Evolutionary conservation across 2,797 vertebrate genomes (phyloP).

Genomic region (Bovichtus variegatus): DNA sequence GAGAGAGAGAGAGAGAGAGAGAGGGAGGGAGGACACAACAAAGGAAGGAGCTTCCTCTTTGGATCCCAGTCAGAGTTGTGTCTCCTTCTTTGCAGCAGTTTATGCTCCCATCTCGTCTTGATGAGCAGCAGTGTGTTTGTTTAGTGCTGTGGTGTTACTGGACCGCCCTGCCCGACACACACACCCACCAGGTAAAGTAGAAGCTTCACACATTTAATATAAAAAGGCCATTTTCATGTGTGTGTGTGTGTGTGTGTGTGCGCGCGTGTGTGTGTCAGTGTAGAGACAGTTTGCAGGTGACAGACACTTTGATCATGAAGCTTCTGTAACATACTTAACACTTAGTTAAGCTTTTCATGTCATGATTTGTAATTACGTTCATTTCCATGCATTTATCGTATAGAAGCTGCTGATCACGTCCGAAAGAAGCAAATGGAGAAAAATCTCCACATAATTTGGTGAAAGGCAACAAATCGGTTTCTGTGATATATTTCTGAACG

Average conservation of each 20-base stretch:
- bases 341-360: background rate
- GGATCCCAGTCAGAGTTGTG: constrained; percentile 27
- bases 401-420: background rate
- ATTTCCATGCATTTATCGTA: background rate
- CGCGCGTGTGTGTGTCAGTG: constrained; percentile 10
- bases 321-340: background rate
- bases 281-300: constrained; percentile 18
- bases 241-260: constrained; percentile 3
- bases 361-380: background rate
- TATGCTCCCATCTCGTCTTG: background rate
- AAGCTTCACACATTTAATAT: background rate
- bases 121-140: constrained; percentile 39
- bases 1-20: constrained; percentile 10
- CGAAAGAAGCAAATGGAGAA: background rate
- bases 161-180: constrained; percentile 17
- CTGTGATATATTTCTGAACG: background rate
- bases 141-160: constrained; percentile 40
- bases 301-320: constrained; percentile 1
- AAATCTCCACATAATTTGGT: background rate
- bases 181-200: constrained; percentile 63
- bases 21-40: constrained; percentile 26
- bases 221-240: background rate
- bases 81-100: constrained; percentile 31
- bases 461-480: background rate
- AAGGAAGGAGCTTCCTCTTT: constrained; percentile 36